phyloP scores from a whole-genome alignment of 1,140 invertebrate species.

The Ips typographus region DNA sequence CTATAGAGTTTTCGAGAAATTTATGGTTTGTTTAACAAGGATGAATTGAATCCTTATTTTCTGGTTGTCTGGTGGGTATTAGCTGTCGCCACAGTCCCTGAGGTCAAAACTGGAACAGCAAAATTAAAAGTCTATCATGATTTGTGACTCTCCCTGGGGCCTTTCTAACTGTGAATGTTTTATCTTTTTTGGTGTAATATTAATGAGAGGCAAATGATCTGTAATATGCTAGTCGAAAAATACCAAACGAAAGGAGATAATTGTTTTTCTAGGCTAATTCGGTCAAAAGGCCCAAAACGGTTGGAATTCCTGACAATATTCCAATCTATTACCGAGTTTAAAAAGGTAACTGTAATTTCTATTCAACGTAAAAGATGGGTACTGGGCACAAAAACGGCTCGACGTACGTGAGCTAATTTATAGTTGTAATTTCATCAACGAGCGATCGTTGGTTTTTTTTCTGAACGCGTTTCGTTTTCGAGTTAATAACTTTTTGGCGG shows the following conservation, averaged over 20 bases:
- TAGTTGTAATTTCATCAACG: slow-evolving; percentile 41
- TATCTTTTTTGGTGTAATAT: background rate
- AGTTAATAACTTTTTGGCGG: slow-evolving; percentile 42
- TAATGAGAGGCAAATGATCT: no score
- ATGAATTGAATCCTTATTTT: background rate
- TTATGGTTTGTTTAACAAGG: slow-evolving; percentile 11
- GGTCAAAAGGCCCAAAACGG: slow-evolving; percentile 32
- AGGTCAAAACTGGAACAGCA: no score
- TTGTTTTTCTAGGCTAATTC: slow-evolving; percentile 22
- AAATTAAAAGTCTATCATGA: no score
- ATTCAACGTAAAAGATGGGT: slow-evolving; percentile 37
- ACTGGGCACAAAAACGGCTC: slow-evolving; percentile 32
- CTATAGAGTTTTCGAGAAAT: slow-evolving; percentile 3
- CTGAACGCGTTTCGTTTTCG: slow-evolving; percentile 31
- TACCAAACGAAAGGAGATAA: no score
- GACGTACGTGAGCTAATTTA: slow-evolving; percentile 42
- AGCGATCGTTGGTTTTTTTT: slow-evolving; percentile 24
- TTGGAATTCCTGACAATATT: slow-evolving; percentile 36
- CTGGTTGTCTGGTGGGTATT: no score
- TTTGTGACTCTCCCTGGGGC: no score
- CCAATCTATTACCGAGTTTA: slow-evolving; percentile 36
- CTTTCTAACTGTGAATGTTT: background rate
- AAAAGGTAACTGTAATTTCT: slow-evolving; percentile 39
- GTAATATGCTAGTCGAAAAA: no score
- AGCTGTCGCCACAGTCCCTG: background rate